Base-by-base conservation (phyloP, 2,113 vertebrate genomes). In the Labeo rohita region DNA sequence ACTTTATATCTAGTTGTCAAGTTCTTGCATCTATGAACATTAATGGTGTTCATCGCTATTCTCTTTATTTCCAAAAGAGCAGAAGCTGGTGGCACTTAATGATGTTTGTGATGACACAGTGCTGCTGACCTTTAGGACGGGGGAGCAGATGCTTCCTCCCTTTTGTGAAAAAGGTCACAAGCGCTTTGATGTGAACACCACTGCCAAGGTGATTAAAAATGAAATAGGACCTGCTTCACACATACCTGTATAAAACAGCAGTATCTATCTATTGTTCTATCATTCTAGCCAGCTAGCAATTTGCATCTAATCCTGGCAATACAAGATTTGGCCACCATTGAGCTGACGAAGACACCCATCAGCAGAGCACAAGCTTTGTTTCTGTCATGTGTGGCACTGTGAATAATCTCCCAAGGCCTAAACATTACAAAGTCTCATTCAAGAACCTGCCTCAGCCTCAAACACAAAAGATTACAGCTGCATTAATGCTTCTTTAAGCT, bases 141-240 rank as follows among this genome's bases (percentile, higher is more conserved):
- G 43, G 65, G 49, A 88, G 79, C 83, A 83, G 80, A 84, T 86
- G 61, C 84, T 88, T 84, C 80, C 78, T 50, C 81, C 77, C 86
- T 88, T 91, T 88, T 91, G 89, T 86, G 83, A 87, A 85, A 91
- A 91, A 91, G 90, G 89, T 91, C 88, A 87, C 65, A 16, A 45
- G 83, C 87, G 88, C 89, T 90, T 90, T 90, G 85, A 91, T 88
- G 90, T 86, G 89, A 89, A 90, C 75, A 65, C 75, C 84, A 83
- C 80, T 85, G 82, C 84, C 84, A 54, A 89, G 84, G 56, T 65
- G 65, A 89, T 89, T 89, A 89, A 89, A 89, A 89, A 89, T 89
- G 56, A 89, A 89, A 89, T 36, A 82, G 70, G 63, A 36, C 18
- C 18, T 43, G 52, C 76, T 43, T 79, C 76, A 21, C 52, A 79